Base-by-base conservation (phyloP, 1,140 invertebrate genomes). In the Caenorhabditis brenneri region DNA sequence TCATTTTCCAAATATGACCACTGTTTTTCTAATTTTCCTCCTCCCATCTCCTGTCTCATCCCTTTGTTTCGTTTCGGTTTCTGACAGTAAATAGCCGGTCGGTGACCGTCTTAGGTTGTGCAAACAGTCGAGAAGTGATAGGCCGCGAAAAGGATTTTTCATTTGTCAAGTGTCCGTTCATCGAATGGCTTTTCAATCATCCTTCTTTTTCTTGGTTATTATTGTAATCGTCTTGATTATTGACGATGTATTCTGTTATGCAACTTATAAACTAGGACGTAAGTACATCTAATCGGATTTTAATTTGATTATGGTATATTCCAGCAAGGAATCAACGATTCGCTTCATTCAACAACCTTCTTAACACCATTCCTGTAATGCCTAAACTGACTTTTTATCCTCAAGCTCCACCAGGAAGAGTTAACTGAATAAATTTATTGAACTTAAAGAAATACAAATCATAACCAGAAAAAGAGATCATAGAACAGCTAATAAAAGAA, bases 391-490 rank as follows among this genome's bases (percentile, higher is more conserved):
- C 65, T 4, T 74, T 74, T 46, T 74, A 74, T n/a, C 65, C 65
- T 10, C 65, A 74, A 42, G 65, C 36, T 24, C 65, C 65, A 5
- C 0, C 31, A 27, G 65, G 65, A 27, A 74, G 65, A 42, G 12
- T 22, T 24, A 74, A 74, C 12, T 74, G 22, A 74, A 74, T n/a
- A n/a, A n/a, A n/a, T n/a, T n/a, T n/a, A n/a, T n/a, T n/a, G n/a
- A 6, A 97, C 94, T 92, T 98, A 96, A 27, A 86, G 19, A 27
- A 16, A 33, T 33, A 36, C 19, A 16, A 33, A 1, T 29, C 7
- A 15, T 42, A 24, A 53, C n/a, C 81, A n/a, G 19, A n/a, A 55
- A 24, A 10, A 22, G 10, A n/a, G 27, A 27, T 7, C 31, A 42
- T 65, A 36, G 31, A 33, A 36, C 6, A 65, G 27, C n/a, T 27